phyloP scores from a whole-genome alignment of 2,797 vertebrate species.

The Moxostoma hubbsi region DNA sequence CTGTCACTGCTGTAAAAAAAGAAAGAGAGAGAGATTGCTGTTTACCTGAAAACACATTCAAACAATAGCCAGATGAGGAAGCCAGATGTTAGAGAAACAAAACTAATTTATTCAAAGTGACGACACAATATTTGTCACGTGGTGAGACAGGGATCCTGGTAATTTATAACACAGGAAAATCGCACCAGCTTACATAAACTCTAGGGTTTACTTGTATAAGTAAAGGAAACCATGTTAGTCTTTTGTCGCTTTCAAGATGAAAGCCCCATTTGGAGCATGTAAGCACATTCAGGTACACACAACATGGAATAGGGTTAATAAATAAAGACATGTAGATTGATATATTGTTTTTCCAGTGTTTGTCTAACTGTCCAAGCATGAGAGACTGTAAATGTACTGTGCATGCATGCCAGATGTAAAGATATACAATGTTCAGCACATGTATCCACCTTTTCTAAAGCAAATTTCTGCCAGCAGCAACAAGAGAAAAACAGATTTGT shows the following conservation, averaged over 20 bases:
- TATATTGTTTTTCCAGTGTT: not conserved
- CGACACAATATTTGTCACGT: not conserved
- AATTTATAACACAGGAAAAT: not conserved
- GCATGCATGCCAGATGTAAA: not conserved
- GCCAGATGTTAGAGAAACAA: not conserved
- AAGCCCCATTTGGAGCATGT: conserved; percentile 17
- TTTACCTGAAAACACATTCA: not conserved
- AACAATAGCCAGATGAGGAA: not conserved
- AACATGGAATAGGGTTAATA: conserved; percentile 18
- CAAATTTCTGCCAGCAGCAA: not conserved
- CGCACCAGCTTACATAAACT: not conserved
- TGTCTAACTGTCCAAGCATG: conserved; percentile 19
- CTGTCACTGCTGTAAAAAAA: not conserved
- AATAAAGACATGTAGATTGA: conserved; percentile 10
- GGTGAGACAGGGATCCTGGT: not conserved
- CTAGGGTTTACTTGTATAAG: not conserved
- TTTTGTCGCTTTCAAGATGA: conserved; percentile 1
- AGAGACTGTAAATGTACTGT: conserved; percentile 5
- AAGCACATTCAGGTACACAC: conserved; percentile 6
- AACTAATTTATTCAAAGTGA: not conserved
- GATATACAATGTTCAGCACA: not conserved
- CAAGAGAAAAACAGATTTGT: not conserved
- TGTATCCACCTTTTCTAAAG: not conserved
- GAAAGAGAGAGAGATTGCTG: not conserved
- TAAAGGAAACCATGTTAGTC: not conserved